Percentiles rank a stretch among this genome's conserved stretches.
Evolutionary conservation across 2,113 vertebrate species (phyloP).

Genomic region (Bucco capensis): DNA sequence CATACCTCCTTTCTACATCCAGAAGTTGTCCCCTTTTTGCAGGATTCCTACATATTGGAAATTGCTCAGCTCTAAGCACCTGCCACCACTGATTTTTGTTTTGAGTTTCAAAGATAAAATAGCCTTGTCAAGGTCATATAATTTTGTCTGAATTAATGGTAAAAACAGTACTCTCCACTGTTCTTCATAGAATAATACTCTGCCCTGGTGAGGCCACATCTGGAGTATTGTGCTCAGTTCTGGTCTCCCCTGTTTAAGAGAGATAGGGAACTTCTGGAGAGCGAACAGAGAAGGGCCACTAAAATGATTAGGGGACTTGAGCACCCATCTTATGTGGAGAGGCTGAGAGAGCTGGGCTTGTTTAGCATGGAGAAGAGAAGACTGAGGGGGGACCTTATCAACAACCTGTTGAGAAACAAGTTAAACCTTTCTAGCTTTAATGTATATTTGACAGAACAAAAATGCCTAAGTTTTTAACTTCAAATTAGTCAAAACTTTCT

Average conservation of each 20-base stretch:
- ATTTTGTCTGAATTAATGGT: neutral
- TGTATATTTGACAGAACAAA: neutral
- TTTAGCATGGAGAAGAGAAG: too few relatives aligned
- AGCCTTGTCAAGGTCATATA: rapidly evolving
- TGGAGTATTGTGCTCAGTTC: too few relatives aligned
- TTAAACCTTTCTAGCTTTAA: neutral
- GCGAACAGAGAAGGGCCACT: too few relatives aligned
- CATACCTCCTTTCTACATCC: neutral
- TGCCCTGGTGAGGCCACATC: too few relatives aligned
- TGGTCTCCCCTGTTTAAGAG: too few relatives aligned
- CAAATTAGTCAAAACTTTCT: neutral
- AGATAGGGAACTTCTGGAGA: too few relatives aligned
- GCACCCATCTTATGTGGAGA: too few relatives aligned
- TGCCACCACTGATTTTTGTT: neutral
- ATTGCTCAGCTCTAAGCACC: neutral
- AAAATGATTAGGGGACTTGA: too few relatives aligned
- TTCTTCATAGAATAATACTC: neutral
- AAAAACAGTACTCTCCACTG: neutral
- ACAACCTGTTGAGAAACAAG: too few relatives aligned
- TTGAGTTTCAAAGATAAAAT: neutral
- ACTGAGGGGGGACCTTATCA: too few relatives aligned
- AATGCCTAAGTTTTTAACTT: neutral
- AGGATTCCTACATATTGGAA: neutral
- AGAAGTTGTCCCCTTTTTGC: neutral
- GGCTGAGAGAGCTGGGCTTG: too few relatives aligned